These are phyloP conservation scores for Hydra vulgaris DNA, from an alignment of 30 jellyfish, hydroid and myxozoan genomes.

Conservation along the genomic window DNA sequence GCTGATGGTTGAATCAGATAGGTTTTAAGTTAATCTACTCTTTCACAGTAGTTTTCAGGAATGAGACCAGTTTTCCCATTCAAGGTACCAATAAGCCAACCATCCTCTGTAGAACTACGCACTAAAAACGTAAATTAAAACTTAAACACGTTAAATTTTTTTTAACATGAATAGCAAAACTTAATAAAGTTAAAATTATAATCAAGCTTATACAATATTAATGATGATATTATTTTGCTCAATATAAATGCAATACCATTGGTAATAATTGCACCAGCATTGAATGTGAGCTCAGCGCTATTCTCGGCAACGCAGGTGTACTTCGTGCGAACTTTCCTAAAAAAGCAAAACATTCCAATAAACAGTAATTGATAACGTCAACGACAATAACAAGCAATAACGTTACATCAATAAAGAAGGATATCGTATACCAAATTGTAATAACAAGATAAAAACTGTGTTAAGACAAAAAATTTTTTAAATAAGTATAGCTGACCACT, in stretches of 20 bases:
- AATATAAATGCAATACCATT: constrained; percentile 43
- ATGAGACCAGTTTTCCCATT: constrained; percentile 86
- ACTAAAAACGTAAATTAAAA: no score
- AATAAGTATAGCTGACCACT: constrained; percentile 75
- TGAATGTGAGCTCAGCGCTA: constrained; percentile 64
- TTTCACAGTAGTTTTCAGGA: constrained; percentile 78
- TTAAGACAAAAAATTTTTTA: not conserved
- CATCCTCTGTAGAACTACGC: constrained; percentile 75
- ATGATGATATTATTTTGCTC: not conserved
- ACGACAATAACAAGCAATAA: no score
- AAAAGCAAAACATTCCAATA: not conserved
- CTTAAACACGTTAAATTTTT: no score
- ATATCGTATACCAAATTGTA: not conserved
- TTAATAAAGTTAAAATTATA: not conserved
- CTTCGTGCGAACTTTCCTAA: constrained; percentile 73
- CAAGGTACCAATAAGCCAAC: constrained; percentile 91
- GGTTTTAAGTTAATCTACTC: constrained; percentile 29
- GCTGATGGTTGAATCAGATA: not conserved
- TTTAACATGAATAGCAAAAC: not conserved
- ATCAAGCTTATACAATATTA: no score
- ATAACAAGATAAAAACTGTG: not conserved
- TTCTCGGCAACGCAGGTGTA: constrained; percentile 79
- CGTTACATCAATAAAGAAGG: no score
- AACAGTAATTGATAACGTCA: not conserved
- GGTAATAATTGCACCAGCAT: constrained; percentile 66